These are phyloP conservation scores for Agrochola lota DNA, from an alignment of 2,888 invertebrate genomes.

Conservation along the genomic window DNA sequence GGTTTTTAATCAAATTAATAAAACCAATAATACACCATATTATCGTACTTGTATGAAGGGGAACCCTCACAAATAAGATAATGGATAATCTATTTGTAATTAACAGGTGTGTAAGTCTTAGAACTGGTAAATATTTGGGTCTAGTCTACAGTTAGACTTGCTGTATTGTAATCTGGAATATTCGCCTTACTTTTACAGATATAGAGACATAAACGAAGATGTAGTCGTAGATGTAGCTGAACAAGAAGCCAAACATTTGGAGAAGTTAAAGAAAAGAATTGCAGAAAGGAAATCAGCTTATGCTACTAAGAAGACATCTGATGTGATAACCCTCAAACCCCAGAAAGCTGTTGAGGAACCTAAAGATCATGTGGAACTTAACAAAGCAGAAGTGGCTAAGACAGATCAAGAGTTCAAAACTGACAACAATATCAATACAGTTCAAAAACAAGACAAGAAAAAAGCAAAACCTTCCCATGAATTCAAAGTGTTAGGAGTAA, in stretches of 20 bases:
- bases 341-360: slow-evolving; percentile 53
- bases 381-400: slow-evolving; percentile 64
- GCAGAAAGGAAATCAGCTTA: slow-evolving; percentile 88
- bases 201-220: slow-evolving; percentile 84
- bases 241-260: slow-evolving; percentile 90
- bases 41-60: neutral
- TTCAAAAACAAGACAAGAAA: slow-evolving; percentile 53
- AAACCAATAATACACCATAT: neutral
- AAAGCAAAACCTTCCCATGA: slow-evolving; percentile 74
- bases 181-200: slow-evolving; percentile 75
- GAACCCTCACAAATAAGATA: slow-evolving; percentile 67
- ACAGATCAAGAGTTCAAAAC: slow-evolving; percentile 52
- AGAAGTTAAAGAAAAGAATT: slow-evolving; percentile 91
- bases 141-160: neutral
- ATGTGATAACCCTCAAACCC: slow-evolving; percentile 71
- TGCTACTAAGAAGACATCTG: slow-evolving; percentile 72
- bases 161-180: neutral
- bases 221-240: slow-evolving; percentile 73
- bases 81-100: slow-evolving; percentile 93
- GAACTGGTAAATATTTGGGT: neutral
- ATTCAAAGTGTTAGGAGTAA: slow-evolving; percentile 93
- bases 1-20: neutral
- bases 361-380: slow-evolving; percentile 67
- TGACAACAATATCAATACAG: slow-evolving; percentile 46
- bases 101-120: slow-evolving; percentile 89